Evolutionary conservation across 2,888 invertebrate genomes (phyloP).

Genomic region (Clostera curtula): DNA sequence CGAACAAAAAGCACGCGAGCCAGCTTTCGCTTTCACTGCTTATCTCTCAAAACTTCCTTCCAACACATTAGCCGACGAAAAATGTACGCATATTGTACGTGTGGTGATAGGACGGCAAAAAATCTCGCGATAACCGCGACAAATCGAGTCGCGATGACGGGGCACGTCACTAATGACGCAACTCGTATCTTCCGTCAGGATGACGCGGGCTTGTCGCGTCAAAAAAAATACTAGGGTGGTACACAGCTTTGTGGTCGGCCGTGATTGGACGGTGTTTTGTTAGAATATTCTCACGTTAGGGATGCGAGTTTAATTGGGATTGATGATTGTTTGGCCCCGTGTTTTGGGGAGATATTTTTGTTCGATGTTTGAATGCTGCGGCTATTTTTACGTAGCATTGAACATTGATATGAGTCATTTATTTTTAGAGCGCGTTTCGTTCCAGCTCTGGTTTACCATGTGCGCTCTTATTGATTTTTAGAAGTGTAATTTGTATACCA

Average conservation of each 20-base stretch:
- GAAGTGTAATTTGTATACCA: too few species aligned
- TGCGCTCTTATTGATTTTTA: too few species aligned
- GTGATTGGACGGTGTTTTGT: constrained; percentile 54
- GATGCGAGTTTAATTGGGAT: constrained; percentile 65
- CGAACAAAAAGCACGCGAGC: constrained; percentile 35
- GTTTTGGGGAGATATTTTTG: constrained; percentile 30
- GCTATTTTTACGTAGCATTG: constrained; percentile 23
- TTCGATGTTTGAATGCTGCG: constrained; percentile 18
- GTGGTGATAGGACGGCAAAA: constrained; percentile 53
- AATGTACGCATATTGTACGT: constrained; percentile 66
- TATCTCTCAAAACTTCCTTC: constrained; percentile 62
- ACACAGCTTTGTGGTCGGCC: constrained; percentile 48
- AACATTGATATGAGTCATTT: constrained; percentile 18
- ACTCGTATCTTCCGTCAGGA: constrained; percentile 52
- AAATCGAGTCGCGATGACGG: constrained; percentile 65
- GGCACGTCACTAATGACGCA: constrained; percentile 65
- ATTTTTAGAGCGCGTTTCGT: too few species aligned
- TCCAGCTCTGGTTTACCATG: too few species aligned
- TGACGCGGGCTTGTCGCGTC: constrained; percentile 47
- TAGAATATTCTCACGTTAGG: constrained; percentile 64
- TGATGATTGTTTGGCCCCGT: constrained; percentile 52
- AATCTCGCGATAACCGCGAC: constrained; percentile 67
- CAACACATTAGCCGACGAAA: constrained; percentile 63
- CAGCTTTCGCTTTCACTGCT: constrained; percentile 53
- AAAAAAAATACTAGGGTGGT: constrained; percentile 39